Percentiles rank a stretch among this genome's conserved stretches.
phyloP scores from a whole-genome alignment of 2,888 invertebrate species.

The Cryptocephalus primarius region DNA sequence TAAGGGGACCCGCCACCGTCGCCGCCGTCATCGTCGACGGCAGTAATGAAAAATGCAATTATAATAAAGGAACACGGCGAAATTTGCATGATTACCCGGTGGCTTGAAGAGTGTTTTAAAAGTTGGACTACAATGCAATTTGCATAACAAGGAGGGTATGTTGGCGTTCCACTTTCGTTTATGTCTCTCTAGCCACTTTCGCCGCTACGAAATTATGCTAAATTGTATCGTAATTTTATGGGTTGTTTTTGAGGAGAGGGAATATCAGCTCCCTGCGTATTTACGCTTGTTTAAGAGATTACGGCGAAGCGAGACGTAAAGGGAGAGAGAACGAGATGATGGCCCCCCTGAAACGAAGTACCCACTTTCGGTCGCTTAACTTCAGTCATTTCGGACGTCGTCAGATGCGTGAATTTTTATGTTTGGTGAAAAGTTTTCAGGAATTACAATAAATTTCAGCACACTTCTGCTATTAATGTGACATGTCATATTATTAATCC shows the following conservation, averaged over 20 bases:
- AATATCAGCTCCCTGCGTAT: no score
- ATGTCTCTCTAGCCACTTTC: conserved; percentile 30
- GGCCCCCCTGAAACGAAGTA: no score
- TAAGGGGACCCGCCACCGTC: not conserved
- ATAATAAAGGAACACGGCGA: conserved; percentile 25
- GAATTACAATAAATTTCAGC: no score
- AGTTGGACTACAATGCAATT: conserved; percentile 37
- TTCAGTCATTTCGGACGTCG: no score
- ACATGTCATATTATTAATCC: no score
- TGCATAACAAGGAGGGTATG: conserved; percentile 34
- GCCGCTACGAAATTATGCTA: conserved; percentile 25
- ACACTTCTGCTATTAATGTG: no score
- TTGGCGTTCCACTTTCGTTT: conserved; percentile 28
- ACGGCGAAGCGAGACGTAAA: no score
- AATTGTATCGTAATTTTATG: conserved; percentile 31
- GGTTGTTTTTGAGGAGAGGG: conserved; percentile 22
- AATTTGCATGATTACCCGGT: conserved; percentile 28
- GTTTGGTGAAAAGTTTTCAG: no score
- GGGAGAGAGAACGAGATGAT: no score
- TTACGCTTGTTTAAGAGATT: no score
- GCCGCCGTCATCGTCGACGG: not conserved
- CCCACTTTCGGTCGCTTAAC: no score
- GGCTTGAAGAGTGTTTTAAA: conserved; percentile 36
- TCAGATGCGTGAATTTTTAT: no score
- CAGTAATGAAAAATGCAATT: conserved; percentile 26